Percentiles rank a stretch among this genome's conserved stretches.
phyloP scores from a whole-genome alignment of 2,113 vertebrate species.

The Capreolus pygargus region DNA sequence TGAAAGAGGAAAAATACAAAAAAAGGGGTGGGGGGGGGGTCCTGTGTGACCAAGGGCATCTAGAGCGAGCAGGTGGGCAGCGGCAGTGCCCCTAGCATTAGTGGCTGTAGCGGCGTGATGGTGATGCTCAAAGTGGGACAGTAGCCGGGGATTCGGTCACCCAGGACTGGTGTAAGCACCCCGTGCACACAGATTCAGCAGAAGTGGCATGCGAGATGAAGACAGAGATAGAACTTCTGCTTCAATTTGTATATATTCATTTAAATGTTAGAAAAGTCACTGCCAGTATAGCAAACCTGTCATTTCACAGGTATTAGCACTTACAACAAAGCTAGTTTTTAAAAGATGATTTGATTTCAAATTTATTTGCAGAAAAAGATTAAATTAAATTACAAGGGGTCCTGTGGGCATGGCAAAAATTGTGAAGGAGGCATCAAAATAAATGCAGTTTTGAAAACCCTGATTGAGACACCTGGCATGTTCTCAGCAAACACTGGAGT shows the following conservation, averaged over 20 bases:
- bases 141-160: background rate
- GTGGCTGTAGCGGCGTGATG: background rate
- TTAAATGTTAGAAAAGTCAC: background rate
- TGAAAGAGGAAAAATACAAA: background rate
- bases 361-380: background rate
- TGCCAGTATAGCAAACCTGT: background rate
- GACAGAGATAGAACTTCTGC: background rate
- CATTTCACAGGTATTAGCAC: background rate
- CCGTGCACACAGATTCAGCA: rapidly evolving
- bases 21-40: too few relatives aligned
- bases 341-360: background rate
- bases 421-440: background rate
- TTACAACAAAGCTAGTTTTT: background rate
- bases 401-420: background rate
- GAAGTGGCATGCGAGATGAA: background rate
- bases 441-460: background rate
- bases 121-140: too few relatives aligned
- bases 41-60: background rate
- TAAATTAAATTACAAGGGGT: background rate
- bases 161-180: too few relatives aligned
- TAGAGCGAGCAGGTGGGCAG: background rate
- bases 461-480: background rate
- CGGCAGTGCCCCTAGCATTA: rapidly evolving
- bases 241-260: background rate
- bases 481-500: background rate